A percentile compares a stretch with the other conserved stretches of the same genome.
These are phyloP conservation scores for Pangasius krempfi DNA, from an alignment of 2,797 vertebrate species.

Conservation along the genomic window DNA sequence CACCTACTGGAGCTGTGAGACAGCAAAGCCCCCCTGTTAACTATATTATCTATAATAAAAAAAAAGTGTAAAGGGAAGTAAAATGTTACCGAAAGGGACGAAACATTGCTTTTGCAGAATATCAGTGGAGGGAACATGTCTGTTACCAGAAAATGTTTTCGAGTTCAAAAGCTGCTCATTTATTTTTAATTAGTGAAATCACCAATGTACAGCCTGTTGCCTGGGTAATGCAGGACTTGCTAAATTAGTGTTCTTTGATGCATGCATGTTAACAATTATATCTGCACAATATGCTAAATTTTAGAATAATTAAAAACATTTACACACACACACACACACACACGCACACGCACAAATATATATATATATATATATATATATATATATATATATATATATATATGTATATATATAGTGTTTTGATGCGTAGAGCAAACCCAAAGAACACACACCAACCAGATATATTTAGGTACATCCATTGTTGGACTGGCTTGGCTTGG, in stretches of 20 bases:
- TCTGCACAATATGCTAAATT: background rate
- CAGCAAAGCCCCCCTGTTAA: background rate
- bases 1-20: background rate
- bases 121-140: background rate
- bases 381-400: too few relatives aligned
- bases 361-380: too few relatives aligned
- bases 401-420: background rate
- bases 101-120: background rate
- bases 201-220: background rate
- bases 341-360: too few relatives aligned
- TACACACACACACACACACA: too few relatives aligned
- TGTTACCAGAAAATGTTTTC: background rate
- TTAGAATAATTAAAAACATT: background rate
- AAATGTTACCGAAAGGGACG: background rate
- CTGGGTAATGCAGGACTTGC: background rate
- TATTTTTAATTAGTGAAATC: conserved; percentile 6
- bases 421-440: background rate
- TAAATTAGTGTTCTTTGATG: conserved; percentile 6
- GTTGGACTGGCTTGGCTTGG: background rate
- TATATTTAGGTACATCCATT: background rate
- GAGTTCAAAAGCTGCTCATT: background rate
- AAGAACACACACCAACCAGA: background rate
- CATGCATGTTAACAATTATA: conserved; percentile 18
- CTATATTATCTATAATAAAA: background rate
- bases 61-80: background rate